Percentiles rank a stretch among this genome's conserved stretches.
Conservation (phyloP, 2,113 vertebrate genomes). For the Crocuta crocuta region DNA sequence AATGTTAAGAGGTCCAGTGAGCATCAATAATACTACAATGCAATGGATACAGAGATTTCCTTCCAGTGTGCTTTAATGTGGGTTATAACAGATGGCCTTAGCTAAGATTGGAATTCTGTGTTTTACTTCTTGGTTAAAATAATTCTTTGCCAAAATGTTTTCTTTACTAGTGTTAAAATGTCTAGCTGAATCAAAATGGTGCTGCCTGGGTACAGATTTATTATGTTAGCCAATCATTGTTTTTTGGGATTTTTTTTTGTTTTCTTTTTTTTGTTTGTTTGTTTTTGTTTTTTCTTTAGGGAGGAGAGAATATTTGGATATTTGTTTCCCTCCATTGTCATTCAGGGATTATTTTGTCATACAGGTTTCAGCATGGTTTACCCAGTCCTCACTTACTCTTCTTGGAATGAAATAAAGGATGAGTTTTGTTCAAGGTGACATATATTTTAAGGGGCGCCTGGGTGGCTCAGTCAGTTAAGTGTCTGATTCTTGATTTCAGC, state of each 20-base stretch:
- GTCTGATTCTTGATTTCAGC: too few relatives aligned
- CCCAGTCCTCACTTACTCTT: not conserved
- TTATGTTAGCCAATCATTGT: not conserved
- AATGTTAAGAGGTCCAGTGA: not conserved
- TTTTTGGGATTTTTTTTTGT: too few relatives aligned
- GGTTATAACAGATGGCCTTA: not conserved
- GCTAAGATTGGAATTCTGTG: not conserved
- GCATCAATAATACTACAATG: not conserved
- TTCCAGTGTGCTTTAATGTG: not conserved
- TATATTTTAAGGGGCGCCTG: not conserved
- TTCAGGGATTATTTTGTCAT: not conserved
- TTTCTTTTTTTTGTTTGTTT: not conserved
- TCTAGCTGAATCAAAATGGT: not conserved
- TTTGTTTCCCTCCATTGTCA: not conserved
- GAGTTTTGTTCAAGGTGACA: not conserved
- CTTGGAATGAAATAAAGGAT: not conserved
- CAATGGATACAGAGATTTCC: not conserved
- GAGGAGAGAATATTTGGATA: not conserved
- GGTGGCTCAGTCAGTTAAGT: too few relatives aligned
- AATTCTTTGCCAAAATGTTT: slow-evolving; percentile 8
- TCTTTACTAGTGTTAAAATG: not conserved
- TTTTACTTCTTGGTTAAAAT: slow-evolving; percentile 12
- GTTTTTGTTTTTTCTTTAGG: not conserved
- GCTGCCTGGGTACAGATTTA: not conserved
- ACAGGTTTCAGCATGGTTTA: not conserved